These are phyloP conservation scores for Eulemur rubriventer DNA, from an alignment of 2,797 vertebrate species.

Conservation along the genomic window DNA sequence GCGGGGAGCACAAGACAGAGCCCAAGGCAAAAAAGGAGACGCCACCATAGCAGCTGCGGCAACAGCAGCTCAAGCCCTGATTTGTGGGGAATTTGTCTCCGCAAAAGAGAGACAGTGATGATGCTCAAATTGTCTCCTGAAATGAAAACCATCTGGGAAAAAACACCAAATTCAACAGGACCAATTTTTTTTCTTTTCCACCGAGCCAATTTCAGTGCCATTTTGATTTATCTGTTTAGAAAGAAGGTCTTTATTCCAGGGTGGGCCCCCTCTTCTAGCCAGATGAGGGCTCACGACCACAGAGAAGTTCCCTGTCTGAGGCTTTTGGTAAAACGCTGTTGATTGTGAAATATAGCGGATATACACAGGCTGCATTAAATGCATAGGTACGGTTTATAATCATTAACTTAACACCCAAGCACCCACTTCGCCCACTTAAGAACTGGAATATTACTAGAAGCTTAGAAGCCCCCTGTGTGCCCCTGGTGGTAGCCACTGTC, in stretches of 20 bases:
- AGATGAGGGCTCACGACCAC: not conserved
- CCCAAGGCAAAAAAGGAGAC: not conserved
- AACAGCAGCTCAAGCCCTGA: not conserved
- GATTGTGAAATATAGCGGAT: not conserved
- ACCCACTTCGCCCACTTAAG: not conserved
- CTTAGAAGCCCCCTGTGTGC: not conserved
- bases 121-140: not conserved
- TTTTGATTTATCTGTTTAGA: constrained; percentile 21
- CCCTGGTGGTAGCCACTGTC: not conserved
- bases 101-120: constrained; percentile 49
- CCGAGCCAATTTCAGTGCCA: not conserved
- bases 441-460: not conserved
- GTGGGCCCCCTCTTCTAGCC: not conserved
- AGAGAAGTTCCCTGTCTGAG: not conserved
- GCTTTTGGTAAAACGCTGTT: not conserved
- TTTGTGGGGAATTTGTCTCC: constrained; percentile 51
- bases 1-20: not conserved
- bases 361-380: not conserved
- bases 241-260: not conserved
- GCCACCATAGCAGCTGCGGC: not conserved
- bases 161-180: constrained; percentile 40
- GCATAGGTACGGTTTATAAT: not conserved
- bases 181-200: not conserved
- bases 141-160: constrained; percentile 57
- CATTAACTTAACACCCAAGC: not conserved